Percentiles rank a stretch among this genome's conserved stretches.
These are phyloP conservation scores for Anthrax anthrax DNA, from an alignment of 2,888 invertebrate genomes.

Conservation along the genomic window DNA sequence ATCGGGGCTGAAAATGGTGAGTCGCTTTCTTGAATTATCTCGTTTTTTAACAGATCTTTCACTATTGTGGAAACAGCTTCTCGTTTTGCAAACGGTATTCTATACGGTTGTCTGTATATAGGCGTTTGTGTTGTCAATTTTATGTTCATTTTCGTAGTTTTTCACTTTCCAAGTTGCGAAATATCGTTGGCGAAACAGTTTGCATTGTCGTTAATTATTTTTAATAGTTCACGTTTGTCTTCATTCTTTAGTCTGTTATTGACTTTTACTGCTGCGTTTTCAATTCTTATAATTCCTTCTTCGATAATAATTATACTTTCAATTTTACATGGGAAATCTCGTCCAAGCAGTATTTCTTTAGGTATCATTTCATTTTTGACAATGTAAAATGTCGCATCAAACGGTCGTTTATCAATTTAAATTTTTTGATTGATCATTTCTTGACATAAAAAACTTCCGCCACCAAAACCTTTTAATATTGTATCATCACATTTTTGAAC, in stretches of 20 bases:
- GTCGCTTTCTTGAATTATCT: neutral
- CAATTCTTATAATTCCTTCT: neutral
- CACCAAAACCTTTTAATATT: slow-evolving; percentile 2
- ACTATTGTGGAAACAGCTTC: neutral
- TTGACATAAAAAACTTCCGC: neutral
- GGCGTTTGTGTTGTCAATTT: neutral
- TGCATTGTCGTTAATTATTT: neutral
- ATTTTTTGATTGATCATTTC: neutral
- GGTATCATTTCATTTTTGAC: neutral
- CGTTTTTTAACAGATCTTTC: neutral
- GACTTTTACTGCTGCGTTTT: neutral
- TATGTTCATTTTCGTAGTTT: neutral
- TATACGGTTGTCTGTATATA: neutral
- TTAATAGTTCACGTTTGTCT: neutral
- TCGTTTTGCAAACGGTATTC: neutral
- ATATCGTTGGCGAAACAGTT: neutral
- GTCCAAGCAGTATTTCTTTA: slow-evolving; percentile 1
- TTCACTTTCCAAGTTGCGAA: neutral
- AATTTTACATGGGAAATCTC: slow-evolving; percentile 2
- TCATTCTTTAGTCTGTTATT: neutral
- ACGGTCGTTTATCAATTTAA: neutral
- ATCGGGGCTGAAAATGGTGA: neutral
- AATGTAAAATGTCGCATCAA: neutral
- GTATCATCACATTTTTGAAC: neutral
- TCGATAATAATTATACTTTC: slow-evolving; percentile 1